Percentiles rank a stretch among this genome's conserved stretches.
phyloP scores from a whole-genome alignment of 23 tunicate genomes.

The Halocynthia aurantium region DNA sequence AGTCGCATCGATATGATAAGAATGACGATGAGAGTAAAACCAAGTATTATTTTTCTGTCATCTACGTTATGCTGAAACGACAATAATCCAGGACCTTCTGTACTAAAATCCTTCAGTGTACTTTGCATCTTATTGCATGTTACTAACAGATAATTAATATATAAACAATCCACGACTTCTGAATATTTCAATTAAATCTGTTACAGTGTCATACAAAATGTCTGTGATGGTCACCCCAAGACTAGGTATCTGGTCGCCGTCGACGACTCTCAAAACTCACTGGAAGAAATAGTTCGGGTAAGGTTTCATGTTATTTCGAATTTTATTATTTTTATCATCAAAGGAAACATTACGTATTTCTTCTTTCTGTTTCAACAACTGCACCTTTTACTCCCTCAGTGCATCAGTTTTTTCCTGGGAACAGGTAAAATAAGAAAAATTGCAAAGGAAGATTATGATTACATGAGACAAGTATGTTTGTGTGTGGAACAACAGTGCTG shows the following conservation, averaged over 20 bases:
- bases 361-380: neutral
- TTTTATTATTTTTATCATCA: neutral
- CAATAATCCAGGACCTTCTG: too few species aligned
- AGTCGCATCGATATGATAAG: too few species aligned
- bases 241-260: conserved; percentile 92
- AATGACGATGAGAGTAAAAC: too few species aligned
- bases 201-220: conserved; percentile 75
- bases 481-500: neutral
- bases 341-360: neutral
- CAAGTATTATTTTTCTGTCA: too few species aligned
- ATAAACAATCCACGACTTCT: neutral
- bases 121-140: too few species aligned
- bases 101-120: too few species aligned
- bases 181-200: neutral
- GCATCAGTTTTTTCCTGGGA: conserved; percentile 90
- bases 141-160: neutral
- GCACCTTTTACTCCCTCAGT: conserved; percentile 30
- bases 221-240: conserved; percentile 66
- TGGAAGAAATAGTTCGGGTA: conserved; percentile 86
- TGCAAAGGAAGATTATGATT: conserved; percentile 88
- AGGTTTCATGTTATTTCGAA: neutral
- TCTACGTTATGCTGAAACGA: too few species aligned
- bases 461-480: conserved; percentile 84
- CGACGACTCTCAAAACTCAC: conserved; percentile 85
- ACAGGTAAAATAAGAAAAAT: conserved; percentile 88